A percentile compares a stretch with the other conserved stretches of the same genome.
Evolutionary conservation across 2,113 vertebrate species (phyloP).

Genomic region (Penelope pileata): DNA sequence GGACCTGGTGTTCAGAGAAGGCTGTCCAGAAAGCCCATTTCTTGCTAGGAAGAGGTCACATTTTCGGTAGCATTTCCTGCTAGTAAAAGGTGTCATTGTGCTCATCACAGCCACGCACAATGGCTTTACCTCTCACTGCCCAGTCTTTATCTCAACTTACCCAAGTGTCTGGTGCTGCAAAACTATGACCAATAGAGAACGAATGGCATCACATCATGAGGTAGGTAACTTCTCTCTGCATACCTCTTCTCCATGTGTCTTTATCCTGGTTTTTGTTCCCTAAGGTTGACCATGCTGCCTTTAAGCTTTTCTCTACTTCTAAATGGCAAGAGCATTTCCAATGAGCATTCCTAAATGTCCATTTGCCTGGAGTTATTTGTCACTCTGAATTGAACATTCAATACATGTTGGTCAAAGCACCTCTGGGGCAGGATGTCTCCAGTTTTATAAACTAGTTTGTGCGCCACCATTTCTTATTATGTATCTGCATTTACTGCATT

Average conservation of each 20-base stretch:
- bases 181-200: background rate
- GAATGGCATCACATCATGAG: fast-evolving
- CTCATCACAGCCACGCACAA: fast-evolving
- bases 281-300: background rate
- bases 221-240: background rate
- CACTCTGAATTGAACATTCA: background rate
- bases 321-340: background rate
- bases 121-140: background rate
- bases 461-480: background rate
- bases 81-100: too few species aligned
- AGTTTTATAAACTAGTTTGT: background rate
- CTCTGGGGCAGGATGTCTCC: background rate
- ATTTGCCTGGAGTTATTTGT: background rate
- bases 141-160: background rate
- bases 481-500: background rate
- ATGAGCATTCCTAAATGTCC: background rate
- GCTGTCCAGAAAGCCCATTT: background rate
- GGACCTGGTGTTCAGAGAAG: background rate
- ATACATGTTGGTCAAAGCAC: background rate
- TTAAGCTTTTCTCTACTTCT: background rate
- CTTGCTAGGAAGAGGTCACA: background rate
- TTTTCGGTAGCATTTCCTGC: too few species aligned
- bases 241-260: background rate
- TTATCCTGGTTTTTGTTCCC: too few species aligned
- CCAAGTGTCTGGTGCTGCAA: background rate